These are phyloP conservation scores for Vireo altiloquus DNA, from an alignment of 2,113 vertebrate genomes.

Conservation along the genomic window DNA sequence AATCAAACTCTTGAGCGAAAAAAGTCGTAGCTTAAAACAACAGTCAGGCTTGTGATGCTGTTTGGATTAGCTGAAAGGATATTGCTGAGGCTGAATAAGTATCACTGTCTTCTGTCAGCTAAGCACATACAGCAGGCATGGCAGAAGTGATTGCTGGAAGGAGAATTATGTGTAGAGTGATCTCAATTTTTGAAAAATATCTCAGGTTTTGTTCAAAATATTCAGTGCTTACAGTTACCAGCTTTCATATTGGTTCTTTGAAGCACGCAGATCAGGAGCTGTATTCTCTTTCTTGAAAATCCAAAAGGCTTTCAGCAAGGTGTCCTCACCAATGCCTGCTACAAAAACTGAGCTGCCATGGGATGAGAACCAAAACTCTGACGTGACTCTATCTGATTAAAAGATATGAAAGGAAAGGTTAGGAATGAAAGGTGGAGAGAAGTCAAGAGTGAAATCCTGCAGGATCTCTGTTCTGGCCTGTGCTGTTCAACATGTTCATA, in stretches of 20 bases:
- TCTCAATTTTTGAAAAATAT: neutral
- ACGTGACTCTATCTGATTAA: neutral
- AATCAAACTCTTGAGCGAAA: neutral
- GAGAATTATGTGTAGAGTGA: neutral
- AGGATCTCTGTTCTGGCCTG: slow-evolving; percentile 3
- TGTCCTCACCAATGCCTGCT: neutral
- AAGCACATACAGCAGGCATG: neutral
- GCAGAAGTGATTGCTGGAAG: neutral
- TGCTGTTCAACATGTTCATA: slow-evolving; percentile 1
- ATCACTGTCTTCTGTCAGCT: neutral
- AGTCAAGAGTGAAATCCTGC: slow-evolving; percentile 24
- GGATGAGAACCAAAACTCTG: slow-evolving; percentile 24
- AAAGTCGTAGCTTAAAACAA: neutral
- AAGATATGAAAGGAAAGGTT: neutral
- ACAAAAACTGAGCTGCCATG: neutral
- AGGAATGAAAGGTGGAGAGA: slow-evolving; percentile 20
- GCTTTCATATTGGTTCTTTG: neutral
- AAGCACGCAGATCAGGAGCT: neutral
- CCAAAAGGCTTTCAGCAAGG: neutral
- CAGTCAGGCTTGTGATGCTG: neutral
- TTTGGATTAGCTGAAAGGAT: neutral
- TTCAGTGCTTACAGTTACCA: neutral
- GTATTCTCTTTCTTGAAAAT: neutral
- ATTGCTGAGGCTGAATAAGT: neutral
- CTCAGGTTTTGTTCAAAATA: neutral